These are phyloP conservation scores for Danio rerio DNA, from an alignment of 2,113 vertebrate species.

Conservation along the genomic window GRCz12tu NC_133194.1:36444501-36445000, in stretches of 20 bases:
- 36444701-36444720: background rate
- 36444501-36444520: background rate
- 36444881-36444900: too few relatives aligned
- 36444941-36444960: too few relatives aligned
- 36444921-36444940: too few relatives aligned
- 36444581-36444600: background rate
- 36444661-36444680: conserved; percentile 2
- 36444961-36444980: too few relatives aligned
- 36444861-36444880: background rate
- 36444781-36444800: background rate
- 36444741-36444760: background rate
- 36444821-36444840: background rate
- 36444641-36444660: background rate
- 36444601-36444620: background rate
- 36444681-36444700: background rate
- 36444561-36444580: background rate
- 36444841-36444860: background rate
- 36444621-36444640: background rate
- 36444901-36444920: too few relatives aligned
- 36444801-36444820: background rate
- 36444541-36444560: background rate
- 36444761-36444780: conserved; percentile 11
- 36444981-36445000: too few relatives aligned
- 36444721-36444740: background rate
- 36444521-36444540: background rate